These are phyloP conservation scores for Endotricha flammealis DNA, from an alignment of 2,888 invertebrate genomes.

Conservation along the genomic window DNA sequence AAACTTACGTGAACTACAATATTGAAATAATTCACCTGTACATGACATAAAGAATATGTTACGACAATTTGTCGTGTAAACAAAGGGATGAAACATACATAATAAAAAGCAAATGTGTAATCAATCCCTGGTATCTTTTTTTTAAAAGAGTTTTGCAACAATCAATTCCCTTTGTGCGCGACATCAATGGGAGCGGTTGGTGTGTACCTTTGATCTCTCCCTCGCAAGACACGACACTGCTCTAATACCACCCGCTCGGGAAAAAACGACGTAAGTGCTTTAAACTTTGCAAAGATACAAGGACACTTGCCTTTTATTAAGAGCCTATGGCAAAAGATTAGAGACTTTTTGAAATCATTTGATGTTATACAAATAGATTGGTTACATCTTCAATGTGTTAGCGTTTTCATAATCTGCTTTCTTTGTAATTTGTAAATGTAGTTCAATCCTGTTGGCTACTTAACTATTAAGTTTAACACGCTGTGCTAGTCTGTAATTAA, in stretches of 20 bases:
- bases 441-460: too few relatives aligned
- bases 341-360: neutral
- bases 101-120: slow-evolving; percentile 57
- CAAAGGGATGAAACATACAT: slow-evolving; percentile 26
- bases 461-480: too few relatives aligned
- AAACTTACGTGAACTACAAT: too few relatives aligned
- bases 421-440: too few relatives aligned
- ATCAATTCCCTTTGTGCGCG: slow-evolving; percentile 77
- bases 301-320: slow-evolving; percentile 1
- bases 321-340: neutral
- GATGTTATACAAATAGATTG: neutral
- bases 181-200: slow-evolving; percentile 76
- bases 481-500: too few relatives aligned
- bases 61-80: slow-evolving; percentile 26
- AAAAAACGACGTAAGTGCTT: slow-evolving; percentile 49
- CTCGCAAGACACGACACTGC: slow-evolving; percentile 74
- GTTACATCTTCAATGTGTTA: too few relatives aligned
- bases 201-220: slow-evolving; percentile 77
- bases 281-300: slow-evolving; percentile 10
- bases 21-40: neutral
- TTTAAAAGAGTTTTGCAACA: slow-evolving; percentile 74
- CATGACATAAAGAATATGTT: neutral
- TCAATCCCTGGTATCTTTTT: slow-evolving; percentile 53
- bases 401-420: too few relatives aligned
- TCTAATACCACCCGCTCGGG: slow-evolving; percentile 60